Base-by-base conservation (phyloP, 2,113 vertebrate genomes). In the Hippocampus barbouri region DNA sequence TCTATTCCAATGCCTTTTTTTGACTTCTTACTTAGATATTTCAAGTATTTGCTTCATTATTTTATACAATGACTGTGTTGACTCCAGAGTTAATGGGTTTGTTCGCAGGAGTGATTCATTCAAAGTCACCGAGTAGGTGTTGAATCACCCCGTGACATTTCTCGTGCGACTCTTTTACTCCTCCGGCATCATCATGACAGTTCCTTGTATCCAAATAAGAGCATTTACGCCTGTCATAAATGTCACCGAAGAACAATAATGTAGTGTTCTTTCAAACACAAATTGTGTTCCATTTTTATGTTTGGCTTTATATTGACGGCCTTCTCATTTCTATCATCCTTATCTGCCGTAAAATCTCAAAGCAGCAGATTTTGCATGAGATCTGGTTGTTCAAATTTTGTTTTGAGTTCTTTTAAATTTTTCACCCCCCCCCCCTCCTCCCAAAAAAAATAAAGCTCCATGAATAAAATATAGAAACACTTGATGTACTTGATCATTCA, bases 141-240 rank as follows among this genome's bases (percentile, higher is more conserved):
- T 74, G 49, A 71, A 74, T 84, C 73, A 78, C 76, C 85, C 68
- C 30, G 73, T 89, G 86, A 86, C 86, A 89, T 88, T 89, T 90
- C 75, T 78, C 74, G 79, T 77, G 76, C 53, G 60, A 64, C 83
- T 79, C 69, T 85, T 85, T 86, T 70, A 79, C 83, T 86, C 82
- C 84, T 81, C 82, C 82, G 60, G 71, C 66, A 61, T 76, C 66
- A 51, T 86, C 86, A 87, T 86, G 83, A 79, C 85, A 73, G 79
- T 77, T 73, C 30, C 79, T 85, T 87, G 80, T 81, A 74, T 83
- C 68, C 57, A 73, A 86, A 87, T 76, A 85, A 79, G 68, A 69
- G 68, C 38, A 53, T 74, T 73, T 83, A 79, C 78, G 69, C 79
- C 66, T 79, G 72, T 78, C 62, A 75, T 78, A 83, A 89, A 89